Evolutionary conservation across 2,797 vertebrate species (phyloP), one percentile per base, ranked within the genome.

Genomic region (Simalia tracyae): DNA sequence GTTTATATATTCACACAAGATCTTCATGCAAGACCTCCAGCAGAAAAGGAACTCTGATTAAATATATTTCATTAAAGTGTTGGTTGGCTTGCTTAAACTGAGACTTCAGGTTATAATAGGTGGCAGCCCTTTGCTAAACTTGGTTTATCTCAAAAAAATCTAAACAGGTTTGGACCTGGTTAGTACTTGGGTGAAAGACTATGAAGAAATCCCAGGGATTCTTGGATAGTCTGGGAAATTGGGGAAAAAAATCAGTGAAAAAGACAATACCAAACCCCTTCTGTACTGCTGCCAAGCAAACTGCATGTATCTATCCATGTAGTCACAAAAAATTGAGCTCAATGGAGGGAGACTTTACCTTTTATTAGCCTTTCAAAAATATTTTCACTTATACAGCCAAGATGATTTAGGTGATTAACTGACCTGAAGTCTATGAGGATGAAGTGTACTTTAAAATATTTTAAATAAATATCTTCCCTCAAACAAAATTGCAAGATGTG

Each of bases 401-500:
- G 92, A 93, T 28, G 68, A 31, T 42, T 92, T 81, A 85, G 61
- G 64, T 28, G 0, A 81, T 84, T 92, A 6, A 7, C 50, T 57
- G 24, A 64, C 3, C 60, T 89, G 24, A 89, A 81, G 36, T 46
- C 36, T 46, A 46, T 24, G 36, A 64, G 60, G 12, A 26, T 46
- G 24, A 87, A 87, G 54, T 28, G 1, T 54, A 54, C 22, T 56
- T 28, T 28, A 14, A 85, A 56, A n/a, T 85, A 28, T 28, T 54
- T 46, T 87, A 87, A 87, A 63, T 46, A 87, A 88, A 88, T 28
- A 36, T 0, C 50, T 17, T 19, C 66, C 24, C 50, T 11, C 50
- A 89, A 92, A 64, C 72, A 84, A 84, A 91, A 88, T 84, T 64
- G 60, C 22, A 42, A 6, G 15, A 84, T 94, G 94, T 94, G 94